Evolutionary conservation across 2,888 invertebrate species (phyloP), one percentile per base, ranked within the genome.

Genomic region (Xestia rhomboidea): DNA sequence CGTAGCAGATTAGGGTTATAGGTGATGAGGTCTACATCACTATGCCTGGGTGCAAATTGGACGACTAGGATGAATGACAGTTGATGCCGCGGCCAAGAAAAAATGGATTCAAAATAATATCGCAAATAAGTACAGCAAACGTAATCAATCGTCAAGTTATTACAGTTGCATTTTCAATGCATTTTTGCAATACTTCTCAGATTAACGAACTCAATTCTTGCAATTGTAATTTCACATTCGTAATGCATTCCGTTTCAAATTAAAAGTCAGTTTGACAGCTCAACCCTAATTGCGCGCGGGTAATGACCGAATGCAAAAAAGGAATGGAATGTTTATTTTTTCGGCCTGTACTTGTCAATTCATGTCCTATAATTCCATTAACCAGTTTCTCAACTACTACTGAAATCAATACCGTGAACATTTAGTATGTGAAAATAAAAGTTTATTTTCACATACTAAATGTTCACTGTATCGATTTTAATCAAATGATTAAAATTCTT

Each of bases 181-280:
- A 54, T 63, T 60, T 60, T 41, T 41, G 15, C 57, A 60, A 49
- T 63, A 68, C 10, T 34, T 49, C 67, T 69, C n/a, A n/a, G 34
- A 21, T n/a, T 60, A 34, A 57, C 18, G 27, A 66, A 57, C 15
- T 34, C 4, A 69, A 41, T 60, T 60, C 72, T 69, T 60, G n/a
- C 11, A 66, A 73, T 51, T 34, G 38, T 7, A 51, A 74, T 60
- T 81, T 54, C n/a, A 11, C 27, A 77, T 72, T 69, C 74, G 30
- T 57, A 60, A 5, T 63, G 34, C 34, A 62, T 69, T 60, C 24
- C 24, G 60, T 74, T 67, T 68, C 30, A 41, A 76, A 63, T 72
- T 49, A 62, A 77, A 68, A 68, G 77, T 73, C 82, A 82, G 70
- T 75, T 77, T 77, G 79, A 82, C 77, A 85, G 75, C 30, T 49